Percentiles rank a stretch among this genome's conserved stretches.
Conservation (phyloP, 2,888 invertebrate genomes). For the Agrochola lota region DNA sequence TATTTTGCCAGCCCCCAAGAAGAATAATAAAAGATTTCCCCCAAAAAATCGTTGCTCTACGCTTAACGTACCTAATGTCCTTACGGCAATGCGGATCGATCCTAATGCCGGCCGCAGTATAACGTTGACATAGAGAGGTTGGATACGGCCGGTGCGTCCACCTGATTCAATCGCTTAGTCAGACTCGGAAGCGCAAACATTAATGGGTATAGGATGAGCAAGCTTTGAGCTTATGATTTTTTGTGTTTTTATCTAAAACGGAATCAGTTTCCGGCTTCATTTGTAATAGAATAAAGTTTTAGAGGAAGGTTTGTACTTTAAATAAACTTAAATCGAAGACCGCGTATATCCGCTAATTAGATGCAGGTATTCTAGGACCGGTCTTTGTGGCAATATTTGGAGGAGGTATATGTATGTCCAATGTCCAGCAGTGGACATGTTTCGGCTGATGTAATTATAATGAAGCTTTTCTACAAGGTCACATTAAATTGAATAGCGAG, state of each 20-base stretch:
- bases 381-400: too few relatives aligned
- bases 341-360: background rate
- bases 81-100: conserved; percentile 36
- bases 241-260: conserved; percentile 1
- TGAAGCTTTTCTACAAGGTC: background rate
- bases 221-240: conserved; percentile 11
- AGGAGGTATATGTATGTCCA: background rate
- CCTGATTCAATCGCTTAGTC: conserved; percentile 26
- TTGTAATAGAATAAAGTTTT: background rate
- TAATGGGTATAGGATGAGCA: background rate
- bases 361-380: too few relatives aligned
- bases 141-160: conserved; percentile 12
- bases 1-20: background rate
- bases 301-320: background rate
- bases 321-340: background rate
- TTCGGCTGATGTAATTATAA: background rate
- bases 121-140: conserved; percentile 17
- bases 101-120: conserved; percentile 8
- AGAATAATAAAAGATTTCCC: background rate
- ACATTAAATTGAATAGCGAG: background rate
- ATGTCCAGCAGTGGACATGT: background rate
- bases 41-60: conserved; percentile 26
- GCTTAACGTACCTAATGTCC: conserved; percentile 14
- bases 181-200: conserved; percentile 11
- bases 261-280: background rate